Evolutionary conservation across 1,140 invertebrate species (phyloP), one percentile per base, ranked within the genome.

Genomic region (Dinoponera quadriceps): DNA sequence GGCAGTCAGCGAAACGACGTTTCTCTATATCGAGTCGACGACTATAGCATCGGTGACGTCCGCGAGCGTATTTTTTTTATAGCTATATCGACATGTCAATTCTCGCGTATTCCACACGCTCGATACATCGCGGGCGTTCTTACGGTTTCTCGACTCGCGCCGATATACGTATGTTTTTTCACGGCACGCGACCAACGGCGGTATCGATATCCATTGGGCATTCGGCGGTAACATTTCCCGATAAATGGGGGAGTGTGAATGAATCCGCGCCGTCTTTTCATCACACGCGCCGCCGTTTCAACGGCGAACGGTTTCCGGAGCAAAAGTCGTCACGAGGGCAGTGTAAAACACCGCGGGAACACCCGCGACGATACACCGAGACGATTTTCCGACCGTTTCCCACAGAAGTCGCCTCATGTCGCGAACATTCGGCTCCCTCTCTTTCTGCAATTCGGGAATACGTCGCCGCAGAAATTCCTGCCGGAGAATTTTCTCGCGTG

Each of bases 11-110:
- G 29, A 57, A 80, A 18, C 29, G 55, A 63, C 20, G 59, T 84
- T 74, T 51, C 14, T 1, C 25, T 33, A 16, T 29, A 57, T n/a
- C 49, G 51, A 55, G 22, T n/a, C n/a, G n/a, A n/a, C 55, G 11
- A 4, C 68, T 51, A 87, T 87, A 86, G 81, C 81, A 44, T 55
- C 85, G 63, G 73, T 87, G 86, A 87, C 85, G 85, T 81, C 74
- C 16, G 29, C 60, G 66, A 55, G 2, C 29, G 22, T 69, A 69
- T 87, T 87, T 86, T 80, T 71, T 18, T 57, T 55, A 69, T 69
- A 69, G n/a, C 33, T 54, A 1, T 16, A 77, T 38, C 54, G 16
- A 2, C 16, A 5, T 55, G 48, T 9, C 38, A 44, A 75, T 25
- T 60, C 48, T 13, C 73, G 38, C 18, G 49, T 68, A 49, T 54